These are phyloP conservation scores for Stercorarius parasiticus DNA, from an alignment of 2,113 vertebrate species.

Conservation along the genomic window DNA sequence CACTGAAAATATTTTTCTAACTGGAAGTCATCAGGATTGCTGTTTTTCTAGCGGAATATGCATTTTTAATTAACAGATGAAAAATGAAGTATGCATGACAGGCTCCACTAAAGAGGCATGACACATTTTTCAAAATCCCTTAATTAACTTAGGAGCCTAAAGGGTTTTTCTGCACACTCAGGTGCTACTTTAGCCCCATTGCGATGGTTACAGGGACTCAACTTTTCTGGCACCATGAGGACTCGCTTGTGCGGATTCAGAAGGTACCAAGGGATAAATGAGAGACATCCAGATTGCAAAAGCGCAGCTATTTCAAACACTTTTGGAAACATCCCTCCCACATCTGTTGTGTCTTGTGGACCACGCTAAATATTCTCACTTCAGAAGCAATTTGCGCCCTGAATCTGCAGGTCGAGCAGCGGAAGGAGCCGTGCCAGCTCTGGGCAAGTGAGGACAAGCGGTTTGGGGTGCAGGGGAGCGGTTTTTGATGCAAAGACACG, in stretches of 20 bases:
- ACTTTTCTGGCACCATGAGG: rapidly evolving
- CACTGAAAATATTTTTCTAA: neutral
- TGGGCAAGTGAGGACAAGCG: rapidly evolving
- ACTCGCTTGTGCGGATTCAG: rapidly evolving
- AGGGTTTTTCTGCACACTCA: neutral
- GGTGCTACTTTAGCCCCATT: neutral
- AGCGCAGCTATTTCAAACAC: rapidly evolving
- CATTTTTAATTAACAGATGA: neutral
- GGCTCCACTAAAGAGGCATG: neutral
- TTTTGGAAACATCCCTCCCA: neutral
- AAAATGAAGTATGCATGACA: neutral
- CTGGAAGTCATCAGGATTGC: neutral
- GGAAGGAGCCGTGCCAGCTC: rapidly evolving
- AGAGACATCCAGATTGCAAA: neutral
- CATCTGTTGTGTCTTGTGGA: rapidly evolving
- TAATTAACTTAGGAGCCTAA: neutral
- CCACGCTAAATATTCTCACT: rapidly evolving
- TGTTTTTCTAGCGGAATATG: neutral
- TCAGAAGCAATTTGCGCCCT: rapidly evolving
- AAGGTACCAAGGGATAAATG: neutral
- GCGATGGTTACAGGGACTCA: rapidly evolving
- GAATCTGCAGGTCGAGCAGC: rapidly evolving
- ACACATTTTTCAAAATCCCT: neutral
- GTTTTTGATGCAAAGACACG: neutral
- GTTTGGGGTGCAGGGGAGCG: rapidly evolving